Conservation (phyloP, 1,140 invertebrate genomes). For the Parasteatoda tepidariorum region DNA sequence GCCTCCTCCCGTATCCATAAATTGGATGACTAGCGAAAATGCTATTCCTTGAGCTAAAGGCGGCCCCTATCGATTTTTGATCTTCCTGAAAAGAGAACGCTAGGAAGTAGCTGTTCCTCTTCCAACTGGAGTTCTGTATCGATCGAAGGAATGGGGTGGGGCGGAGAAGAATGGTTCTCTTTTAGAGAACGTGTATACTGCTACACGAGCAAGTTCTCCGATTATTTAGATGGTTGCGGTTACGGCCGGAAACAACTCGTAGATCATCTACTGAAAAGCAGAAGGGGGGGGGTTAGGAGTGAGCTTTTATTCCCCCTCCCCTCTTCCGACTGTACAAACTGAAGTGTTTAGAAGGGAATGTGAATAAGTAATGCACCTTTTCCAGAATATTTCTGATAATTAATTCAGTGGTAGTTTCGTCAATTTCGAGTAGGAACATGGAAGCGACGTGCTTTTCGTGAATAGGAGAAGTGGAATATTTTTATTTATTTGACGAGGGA, state of each 20-base stretch:
- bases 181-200: not conserved
- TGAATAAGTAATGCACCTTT: too few relatives aligned
- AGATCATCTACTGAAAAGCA: not conserved
- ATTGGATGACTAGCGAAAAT: slow-evolving; percentile 6
- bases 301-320: too few relatives aligned
- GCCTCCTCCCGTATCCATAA: not conserved
- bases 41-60: not conserved
- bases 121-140: not conserved
- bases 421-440: too few relatives aligned
- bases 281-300: not conserved
- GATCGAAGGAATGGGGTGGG: not conserved
- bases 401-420: too few relatives aligned
- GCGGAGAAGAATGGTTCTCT: not conserved
- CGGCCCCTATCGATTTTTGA: not conserved
- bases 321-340: too few relatives aligned
- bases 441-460: too few relatives aligned
- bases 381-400: too few relatives aligned
- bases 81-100: not conserved
- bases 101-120: not conserved
- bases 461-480: too few relatives aligned
- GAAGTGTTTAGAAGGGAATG: too few relatives aligned
- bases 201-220: not conserved
- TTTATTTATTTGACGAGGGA: too few relatives aligned
- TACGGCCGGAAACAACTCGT: not conserved
- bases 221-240: slow-evolving; percentile 25